phyloP scores from a whole-genome alignment of 2,888 invertebrate genomes.

The Trachelus tabidus region DNA sequence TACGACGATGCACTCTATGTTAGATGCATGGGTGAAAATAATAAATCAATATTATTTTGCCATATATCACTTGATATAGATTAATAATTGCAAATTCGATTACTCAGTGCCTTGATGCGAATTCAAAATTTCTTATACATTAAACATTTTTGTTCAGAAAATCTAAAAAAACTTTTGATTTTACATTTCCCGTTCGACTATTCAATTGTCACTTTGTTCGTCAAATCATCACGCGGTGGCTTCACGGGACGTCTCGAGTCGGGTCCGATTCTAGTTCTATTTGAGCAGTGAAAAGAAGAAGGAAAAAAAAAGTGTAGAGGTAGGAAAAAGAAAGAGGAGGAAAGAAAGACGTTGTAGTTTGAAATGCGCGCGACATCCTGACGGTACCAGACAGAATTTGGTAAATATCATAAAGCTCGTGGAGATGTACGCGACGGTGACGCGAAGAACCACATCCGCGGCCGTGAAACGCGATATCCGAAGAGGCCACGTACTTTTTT shows the following conservation, averaged over 20 bases:
- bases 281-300: background rate
- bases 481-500: conserved; percentile 27
- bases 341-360: conserved; percentile 4
- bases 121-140: background rate
- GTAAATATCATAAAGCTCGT: conserved; percentile 38
- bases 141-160: background rate
- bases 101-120: too few relatives aligned
- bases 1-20: too few relatives aligned
- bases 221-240: conserved; percentile 15
- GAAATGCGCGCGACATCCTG: conserved; percentile 13
- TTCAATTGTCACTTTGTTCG: conserved; percentile 34
- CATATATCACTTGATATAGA: too few relatives aligned
- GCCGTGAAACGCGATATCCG: conserved; percentile 50
- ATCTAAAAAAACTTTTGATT: background rate
- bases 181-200: background rate
- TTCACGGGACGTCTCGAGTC: conserved; percentile 4
- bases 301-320: background rate
- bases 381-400: conserved; percentile 28
- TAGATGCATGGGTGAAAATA: too few relatives aligned
- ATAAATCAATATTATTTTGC: too few relatives aligned
- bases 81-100: too few relatives aligned
- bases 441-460: conserved; percentile 27
- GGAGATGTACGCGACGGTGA: conserved; percentile 6
- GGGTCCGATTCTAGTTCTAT: conserved; percentile 15
- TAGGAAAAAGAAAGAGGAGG: background rate